Evolutionary conservation across 1,140 invertebrate genomes (phyloP), one percentile per base, ranked within the genome.

Genomic region (Pantala flavescens): DNA sequence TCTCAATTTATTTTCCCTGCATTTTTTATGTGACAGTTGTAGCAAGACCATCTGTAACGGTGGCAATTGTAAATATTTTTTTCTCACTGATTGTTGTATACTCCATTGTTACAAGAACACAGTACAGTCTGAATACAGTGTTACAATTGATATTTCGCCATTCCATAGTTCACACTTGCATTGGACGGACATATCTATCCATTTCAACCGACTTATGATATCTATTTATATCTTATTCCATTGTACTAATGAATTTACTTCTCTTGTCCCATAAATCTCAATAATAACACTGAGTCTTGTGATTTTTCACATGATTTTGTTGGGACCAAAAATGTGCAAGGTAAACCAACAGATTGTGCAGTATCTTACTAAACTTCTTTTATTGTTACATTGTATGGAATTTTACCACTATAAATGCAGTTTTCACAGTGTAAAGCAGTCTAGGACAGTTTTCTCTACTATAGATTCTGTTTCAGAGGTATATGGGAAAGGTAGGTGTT

Each of bases 11-110:
- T 63, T 63, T 63, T 63, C 49, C 12, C 49, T 63, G 49, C 49
- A 63, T 63, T 63, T 63, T 63, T 63, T 63, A 63, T 63, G 49
- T 63, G 49, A 63, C 49, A 63, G 49, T 63, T 63, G 49, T 63
- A 63, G 49, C n/a, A 63, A 63, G 49, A 63, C 49, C 49, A 63
- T 63, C 49, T 63, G 16, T 19, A 63, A 63, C 3, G 49, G 12
- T 63, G 49, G 49, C 49, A 63, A 63, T 63, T 63, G 49, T 63
- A 63, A 63, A 63, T 63, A 63, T 63, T 63, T 63, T 63, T 63
- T 63, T 63, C 49, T 63, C 49, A 63, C 49, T 63, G 49, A 63
- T 63, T 63, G 49, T 63, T 63, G 49, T 63, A 63, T 63, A 63
- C 49, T 63, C 49, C 49, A 63, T 63, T 63, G 49, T 63, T 63